Conservation (phyloP, 2,888 invertebrate genomes). For the Lumbricus terrestris region DNA sequence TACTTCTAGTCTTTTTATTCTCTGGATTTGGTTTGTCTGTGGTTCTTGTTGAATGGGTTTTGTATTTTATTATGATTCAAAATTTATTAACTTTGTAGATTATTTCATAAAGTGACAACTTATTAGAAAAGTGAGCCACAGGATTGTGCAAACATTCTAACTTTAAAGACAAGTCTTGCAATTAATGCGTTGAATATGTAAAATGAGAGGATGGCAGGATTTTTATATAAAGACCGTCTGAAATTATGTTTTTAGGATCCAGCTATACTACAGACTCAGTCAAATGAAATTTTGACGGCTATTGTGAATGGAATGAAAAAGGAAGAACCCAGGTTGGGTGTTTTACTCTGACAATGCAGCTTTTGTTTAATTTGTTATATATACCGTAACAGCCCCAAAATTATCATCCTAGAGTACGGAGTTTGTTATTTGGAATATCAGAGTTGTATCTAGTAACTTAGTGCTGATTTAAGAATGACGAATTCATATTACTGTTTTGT, state of each 20-base stretch:
- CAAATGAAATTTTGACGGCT: constrained; percentile 94
- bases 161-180: neutral
- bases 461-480: neutral
- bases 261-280: constrained; percentile 84
- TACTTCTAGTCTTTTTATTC: too few relatives aligned
- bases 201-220: neutral
- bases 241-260: constrained; percentile 65
- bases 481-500: neutral
- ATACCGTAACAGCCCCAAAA: neutral
- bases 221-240: neutral
- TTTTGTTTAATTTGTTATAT: neutral
- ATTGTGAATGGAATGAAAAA: constrained; percentile 98
- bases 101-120: neutral
- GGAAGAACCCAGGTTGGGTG: constrained; percentile 73
- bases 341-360: neutral
- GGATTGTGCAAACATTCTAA: neutral
- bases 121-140: neutral
- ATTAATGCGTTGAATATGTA: neutral
- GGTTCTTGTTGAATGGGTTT: neutral
- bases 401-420: neutral
- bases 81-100: neutral
- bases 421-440: neutral
- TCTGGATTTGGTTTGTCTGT: too few relatives aligned
- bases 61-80: neutral
- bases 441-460: neutral